A percentile compares a stretch with the other conserved stretches of the same genome.
Conservation (phyloP, 2,113 vertebrate genomes). For the Zosterops borbonicus region DNA sequence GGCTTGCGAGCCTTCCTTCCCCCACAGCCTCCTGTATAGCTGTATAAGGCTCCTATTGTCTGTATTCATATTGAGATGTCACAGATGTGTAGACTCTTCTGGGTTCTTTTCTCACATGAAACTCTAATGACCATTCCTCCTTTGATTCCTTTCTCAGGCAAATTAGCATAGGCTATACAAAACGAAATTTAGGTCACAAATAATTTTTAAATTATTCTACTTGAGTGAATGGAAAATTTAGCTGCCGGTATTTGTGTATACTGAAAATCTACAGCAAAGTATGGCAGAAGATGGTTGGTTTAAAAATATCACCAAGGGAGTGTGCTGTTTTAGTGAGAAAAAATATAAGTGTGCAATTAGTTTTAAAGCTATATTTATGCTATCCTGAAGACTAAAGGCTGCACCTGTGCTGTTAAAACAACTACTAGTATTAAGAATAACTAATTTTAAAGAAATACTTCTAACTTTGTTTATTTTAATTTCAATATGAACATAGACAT, state of each 20-base stretch:
- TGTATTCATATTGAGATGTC: conserved; percentile 36
- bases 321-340: not conserved
- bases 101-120: conserved; percentile 4
- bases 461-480: not conserved
- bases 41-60: conserved; percentile 29
- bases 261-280: not conserved
- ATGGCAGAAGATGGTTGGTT: not conserved
- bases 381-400: not conserved
- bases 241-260: not conserved
- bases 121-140: not conserved
- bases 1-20: not conserved
- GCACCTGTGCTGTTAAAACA: not conserved
- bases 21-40: not conserved
- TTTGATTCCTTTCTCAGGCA: conserved; percentile 30
- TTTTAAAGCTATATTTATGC: not conserved
- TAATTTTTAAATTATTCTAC: not conserved
- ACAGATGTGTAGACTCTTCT: conserved; percentile 39
- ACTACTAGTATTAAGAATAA: not conserved
- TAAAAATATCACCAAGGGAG: not conserved
- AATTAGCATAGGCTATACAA: not conserved
- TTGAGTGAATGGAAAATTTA: not conserved
- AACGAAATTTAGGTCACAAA: conserved; percentile 29
- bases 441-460: not conserved
- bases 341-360: not conserved
- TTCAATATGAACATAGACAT: not conserved